Base-by-base conservation (phyloP, 2,113 vertebrate genomes). In the Dicerorhinus sumatrensis region DNA sequence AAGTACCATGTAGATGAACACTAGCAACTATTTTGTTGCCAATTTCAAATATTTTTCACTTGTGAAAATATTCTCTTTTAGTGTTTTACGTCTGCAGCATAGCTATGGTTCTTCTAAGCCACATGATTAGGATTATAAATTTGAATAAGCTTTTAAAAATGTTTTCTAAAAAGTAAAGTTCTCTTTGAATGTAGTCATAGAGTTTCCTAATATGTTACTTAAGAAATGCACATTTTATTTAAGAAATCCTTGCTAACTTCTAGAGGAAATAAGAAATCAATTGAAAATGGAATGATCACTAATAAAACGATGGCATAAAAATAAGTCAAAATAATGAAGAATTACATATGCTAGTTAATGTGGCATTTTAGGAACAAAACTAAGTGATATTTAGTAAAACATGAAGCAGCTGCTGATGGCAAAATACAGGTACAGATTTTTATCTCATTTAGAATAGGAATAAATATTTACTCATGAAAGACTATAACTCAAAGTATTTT, bases 251-350 rank as follows among this genome's bases (percentile, higher is more conserved):
- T 25, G 6, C 23, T 79, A 48, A 51, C 18, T 80, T 80, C 75
- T 10, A 36, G 16, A 94, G 6, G 67, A 95, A 96, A 97, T 70
- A 81, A 95, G 29, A 51, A 97, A 46, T 51, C 4, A 58, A 2
- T 72, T 91, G 80, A 96, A 97, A 65, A 90, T 91, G 8, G 58
- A 94, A 67, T 72, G n/a, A 31, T 89, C 39, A 70, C 91, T 96
- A 98, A 96, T 91, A n/a, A 97, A 98, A 96, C 93, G 29, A 62
- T 60, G 23, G 96, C 31, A 82, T 46, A 97, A 91, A 76, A 58
- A 72, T 76, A 62, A n/a, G 20, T 77, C 81, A 93, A 31, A 87
- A 96, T 27, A 80, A 97, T 76, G 14, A 97, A 95, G 2, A 96
- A 96, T 96, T 86, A 79, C 4, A 20, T 21, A 83, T 79, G 36